Conservation (phyloP, 2,113 vertebrate genomes). For the Natator depressus region DNA sequence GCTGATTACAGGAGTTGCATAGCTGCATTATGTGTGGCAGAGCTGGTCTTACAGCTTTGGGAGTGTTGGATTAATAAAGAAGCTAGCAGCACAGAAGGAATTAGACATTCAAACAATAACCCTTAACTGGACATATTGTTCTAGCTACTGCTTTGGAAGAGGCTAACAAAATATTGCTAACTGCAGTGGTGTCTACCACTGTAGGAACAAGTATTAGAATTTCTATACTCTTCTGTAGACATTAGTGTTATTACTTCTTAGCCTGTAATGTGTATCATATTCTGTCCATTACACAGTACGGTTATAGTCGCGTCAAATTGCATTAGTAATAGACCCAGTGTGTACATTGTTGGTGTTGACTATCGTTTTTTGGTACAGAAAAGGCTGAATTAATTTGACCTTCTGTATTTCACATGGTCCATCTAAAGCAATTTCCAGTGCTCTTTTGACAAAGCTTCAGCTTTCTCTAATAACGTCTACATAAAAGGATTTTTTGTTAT, state of each 20-base stretch:
- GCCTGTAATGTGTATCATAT: no score
- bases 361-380: background rate
- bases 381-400: background rate
- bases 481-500: no score
- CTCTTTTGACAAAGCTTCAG: background rate
- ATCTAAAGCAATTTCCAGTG: background rate
- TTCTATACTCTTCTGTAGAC: rapidly evolving
- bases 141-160: background rate
- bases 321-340: rapidly evolving
- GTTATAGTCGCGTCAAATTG: background rate
- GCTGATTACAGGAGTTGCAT: background rate
- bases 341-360: background rate
- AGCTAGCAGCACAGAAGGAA: background rate
- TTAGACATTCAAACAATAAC: background rate
- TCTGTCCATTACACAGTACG: rapidly evolving
- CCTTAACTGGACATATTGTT: background rate
- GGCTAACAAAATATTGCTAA: background rate
- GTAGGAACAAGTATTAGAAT: background rate
- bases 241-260: background rate
- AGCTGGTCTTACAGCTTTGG: background rate
- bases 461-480: background rate
- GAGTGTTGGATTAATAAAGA: background rate
- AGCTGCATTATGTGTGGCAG: background rate
- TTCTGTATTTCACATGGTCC: background rate
- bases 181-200: background rate